Evolutionary conservation across 2,797 vertebrate species (phyloP).

Genomic region (Trematomus bernacchii): DNA sequence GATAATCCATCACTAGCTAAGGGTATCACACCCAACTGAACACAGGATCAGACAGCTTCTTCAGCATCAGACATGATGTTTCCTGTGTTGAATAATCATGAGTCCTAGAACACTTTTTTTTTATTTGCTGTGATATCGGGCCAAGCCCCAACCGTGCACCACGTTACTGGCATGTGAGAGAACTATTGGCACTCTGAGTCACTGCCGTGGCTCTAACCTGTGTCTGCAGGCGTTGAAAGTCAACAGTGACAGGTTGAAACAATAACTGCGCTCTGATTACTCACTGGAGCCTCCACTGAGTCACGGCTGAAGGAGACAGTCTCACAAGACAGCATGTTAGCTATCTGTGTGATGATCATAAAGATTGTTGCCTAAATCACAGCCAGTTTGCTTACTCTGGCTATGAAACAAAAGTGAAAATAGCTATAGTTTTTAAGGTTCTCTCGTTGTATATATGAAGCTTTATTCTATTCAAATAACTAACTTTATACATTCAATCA

Average conservation of each 20-base stretch:
- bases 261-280: constrained; percentile 78
- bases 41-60: constrained; percentile 38
- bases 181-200: constrained; percentile 69
- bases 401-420: constrained; percentile 3
- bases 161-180: constrained; percentile 64
- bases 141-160: constrained; percentile 39
- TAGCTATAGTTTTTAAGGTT: constrained; percentile 1
- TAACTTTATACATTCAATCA: not conserved
- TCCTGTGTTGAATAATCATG: constrained; percentile 47
- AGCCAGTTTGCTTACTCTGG: constrained; percentile 11
- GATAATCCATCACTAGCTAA: constrained; percentile 22
- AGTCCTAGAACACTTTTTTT: constrained; percentile 22
- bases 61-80: constrained; percentile 41
- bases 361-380: constrained; percentile 39
- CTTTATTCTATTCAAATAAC: constrained; percentile 3
- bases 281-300: constrained; percentile 79
- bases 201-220: constrained; percentile 70
- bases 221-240: constrained; percentile 76
- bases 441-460: not conserved
- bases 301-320: constrained; percentile 77
- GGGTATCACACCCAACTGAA: constrained; percentile 31
- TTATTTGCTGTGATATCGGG: constrained; percentile 44
- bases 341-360: constrained; percentile 28
- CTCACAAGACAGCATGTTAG: constrained; percentile 59
- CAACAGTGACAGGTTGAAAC: constrained; percentile 77